Conservation (phyloP, 2,797 vertebrate species). For the Prionace glauca region DNA sequence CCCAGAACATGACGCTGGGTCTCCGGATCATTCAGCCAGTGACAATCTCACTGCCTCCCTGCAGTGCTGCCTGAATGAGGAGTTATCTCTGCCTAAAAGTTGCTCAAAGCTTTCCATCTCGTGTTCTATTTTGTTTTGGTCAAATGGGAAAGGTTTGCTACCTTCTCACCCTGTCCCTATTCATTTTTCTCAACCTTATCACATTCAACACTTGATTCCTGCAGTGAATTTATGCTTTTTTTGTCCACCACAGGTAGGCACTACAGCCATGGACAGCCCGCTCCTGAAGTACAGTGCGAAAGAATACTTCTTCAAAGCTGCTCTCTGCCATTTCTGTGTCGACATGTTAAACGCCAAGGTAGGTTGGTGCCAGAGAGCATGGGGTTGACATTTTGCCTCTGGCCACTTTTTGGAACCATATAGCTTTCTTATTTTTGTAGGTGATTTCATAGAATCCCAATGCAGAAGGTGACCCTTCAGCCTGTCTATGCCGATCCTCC, state of each 20-base stretch:
- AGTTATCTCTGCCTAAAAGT: not conserved
- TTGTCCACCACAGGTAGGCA: conserved; percentile 65
- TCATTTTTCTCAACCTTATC: not conserved
- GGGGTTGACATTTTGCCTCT: not conserved
- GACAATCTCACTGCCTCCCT: too few relatives aligned
- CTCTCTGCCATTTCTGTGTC: conserved; percentile 84
- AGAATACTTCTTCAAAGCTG: conserved; percentile 86
- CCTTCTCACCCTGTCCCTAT: not conserved
- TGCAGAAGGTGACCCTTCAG: too few relatives aligned
- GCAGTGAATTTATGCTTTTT: not conserved
- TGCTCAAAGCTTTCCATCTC: not conserved
- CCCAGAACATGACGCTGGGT: too few relatives aligned
- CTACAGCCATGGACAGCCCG: conserved; percentile 81
- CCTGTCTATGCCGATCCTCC: too few relatives aligned
- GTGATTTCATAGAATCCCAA: not conserved
- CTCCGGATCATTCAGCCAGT: too few relatives aligned
- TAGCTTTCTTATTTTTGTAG: not conserved
- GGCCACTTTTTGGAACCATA: too few relatives aligned
- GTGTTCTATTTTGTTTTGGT: not conserved
- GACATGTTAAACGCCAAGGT: conserved; percentile 89
- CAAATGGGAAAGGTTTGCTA: not conserved
- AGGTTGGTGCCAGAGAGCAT: conserved; percentile 17
- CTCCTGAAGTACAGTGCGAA: conserved; percentile 89
- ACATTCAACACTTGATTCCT: not conserved
- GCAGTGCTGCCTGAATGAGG: too few relatives aligned